Base-by-base conservation (phyloP, 2,113 vertebrate species). In the Scolopax mira region DNA sequence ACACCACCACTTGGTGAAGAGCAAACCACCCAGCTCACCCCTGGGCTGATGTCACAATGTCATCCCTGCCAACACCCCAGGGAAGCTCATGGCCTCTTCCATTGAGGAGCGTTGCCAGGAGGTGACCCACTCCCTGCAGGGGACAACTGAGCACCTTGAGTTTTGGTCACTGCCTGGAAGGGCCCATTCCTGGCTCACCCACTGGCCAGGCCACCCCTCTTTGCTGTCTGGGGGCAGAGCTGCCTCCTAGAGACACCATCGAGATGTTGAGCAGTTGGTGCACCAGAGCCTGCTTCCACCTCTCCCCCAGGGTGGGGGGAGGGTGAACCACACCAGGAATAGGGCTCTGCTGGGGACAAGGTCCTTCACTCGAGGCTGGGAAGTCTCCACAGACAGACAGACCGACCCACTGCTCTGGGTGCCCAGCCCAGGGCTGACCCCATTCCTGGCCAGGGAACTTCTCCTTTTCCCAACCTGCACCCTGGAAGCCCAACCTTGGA, bases 21-120 rank as follows among this genome's bases (percentile, higher is more conserved):
- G 21, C 46, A 46, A 3, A 3, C 13, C 19, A 5, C 7, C n/a
- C n/a, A n/a, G 15, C 13, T 22, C 55, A n/a, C 8, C 8, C 23
- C 11, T 2, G 0, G 1, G 51, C 67, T 61, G 23, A 13, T 22
- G 18, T 21, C 55, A 41, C 58, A 37, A 2, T 6, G 0, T 46
- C 33, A 3, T 7, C 85, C 35, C 42, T 42, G 13, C 33, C 25
- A 25, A 19, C 0, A 0, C 9, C 28, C 24, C 24, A 33, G 31
- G 35, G 27, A 18, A 67, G 64, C 33, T 74, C 60, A 3, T 4
- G 9, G 8, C 44, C 31, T 49, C 62, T 42, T 35, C 22, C 30
- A 2, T 1, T 3, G 30, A 55, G 41, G 21, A 49, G 8, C 1
- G 0, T 17, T 16, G 33, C 37, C 46, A 4, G 3, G 41, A 44